Evolutionary conservation across 2,888 invertebrate species (phyloP).

Genomic region (Allacma fusca): DNA sequence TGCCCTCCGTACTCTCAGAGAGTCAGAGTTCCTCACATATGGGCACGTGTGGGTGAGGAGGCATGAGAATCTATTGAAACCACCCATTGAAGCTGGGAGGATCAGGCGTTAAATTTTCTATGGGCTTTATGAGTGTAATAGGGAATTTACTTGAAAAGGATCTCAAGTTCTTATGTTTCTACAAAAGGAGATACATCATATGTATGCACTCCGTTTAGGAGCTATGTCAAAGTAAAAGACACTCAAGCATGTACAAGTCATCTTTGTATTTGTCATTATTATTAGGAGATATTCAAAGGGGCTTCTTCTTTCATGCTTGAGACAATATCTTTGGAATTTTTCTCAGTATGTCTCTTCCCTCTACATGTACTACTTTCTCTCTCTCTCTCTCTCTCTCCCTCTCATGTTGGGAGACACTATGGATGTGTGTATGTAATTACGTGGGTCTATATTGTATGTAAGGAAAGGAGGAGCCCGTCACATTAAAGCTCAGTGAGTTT

Average conservation of each 20-base stretch:
- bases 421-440: too few relatives aligned
- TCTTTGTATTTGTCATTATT: conserved; percentile 16
- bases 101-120: conserved; percentile 8
- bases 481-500: too few relatives aligned
- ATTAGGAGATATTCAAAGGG: not conserved
- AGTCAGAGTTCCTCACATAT: too few relatives aligned
- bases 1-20: too few relatives aligned
- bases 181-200: not conserved
- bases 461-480: too few relatives aligned
- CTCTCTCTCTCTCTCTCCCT: too few relatives aligned
- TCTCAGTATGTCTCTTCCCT: not conserved
- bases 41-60: not conserved
- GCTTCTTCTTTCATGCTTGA: not conserved
- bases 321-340: not conserved
- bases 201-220: not conserved
- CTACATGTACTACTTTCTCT: too few relatives aligned
- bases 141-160: too few relatives aligned
- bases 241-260: conserved; percentile 12
- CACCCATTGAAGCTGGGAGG: not conserved
- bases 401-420: too few relatives aligned
- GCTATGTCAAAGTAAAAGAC: not conserved
- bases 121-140: too few relatives aligned
- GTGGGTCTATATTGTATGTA: too few relatives aligned
- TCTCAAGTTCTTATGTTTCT: not conserved
- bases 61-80: not conserved